Base-by-base conservation (phyloP, 2,888 invertebrate species). In the Nymphalis polychloros region DNA sequence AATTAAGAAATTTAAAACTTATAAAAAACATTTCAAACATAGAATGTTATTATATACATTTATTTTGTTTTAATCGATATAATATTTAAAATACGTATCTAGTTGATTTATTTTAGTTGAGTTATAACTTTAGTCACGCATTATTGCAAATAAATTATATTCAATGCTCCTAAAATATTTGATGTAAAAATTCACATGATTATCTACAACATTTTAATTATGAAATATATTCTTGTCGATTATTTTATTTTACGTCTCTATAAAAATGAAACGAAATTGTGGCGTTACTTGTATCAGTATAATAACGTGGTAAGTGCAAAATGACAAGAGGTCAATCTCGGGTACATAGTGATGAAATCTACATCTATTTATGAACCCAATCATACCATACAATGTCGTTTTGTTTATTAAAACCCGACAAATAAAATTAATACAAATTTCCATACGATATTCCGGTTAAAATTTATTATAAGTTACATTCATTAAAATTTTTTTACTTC, bases 301-400 rank as follows among this genome's bases (percentile, higher is more conserved):
- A 64, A 68, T 60, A 64, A 68, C 55, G 60, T 68, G 61, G 64
- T 65, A 55, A 69, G 64, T 63, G 66, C 69, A 63, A 69, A 69
- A 59, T 35, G 59, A 66, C 63, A 63, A 69, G 59, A 69, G 69
- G 69, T 69, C 69, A 69, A 69, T 59, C 59, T 66, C 57, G 61
- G 60, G 59, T 52, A 68, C 49, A 47, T 46, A 65, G 61, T 69
- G 68, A 69, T 69, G 68, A 69, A 69, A 69, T 65, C 46, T 64
- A 35, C 52, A 60, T 59, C 20, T 59, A 49, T 64, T 60, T 68
- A 68, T 55, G 61, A 47, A n/a, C 20, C 23, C 52, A 63, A 46
- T 63, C 59, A 59, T 50, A 49, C n/a, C 27, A 31, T 55, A 55
- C 16, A 23, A 55, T 8, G 31, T n/a, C 27, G 5, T 8, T 31